Percentiles rank a stretch among this genome's conserved stretches.
Evolutionary conservation across 2,113 vertebrate species (phyloP).

Genomic region (Microcebus ravelobensis): DNA sequence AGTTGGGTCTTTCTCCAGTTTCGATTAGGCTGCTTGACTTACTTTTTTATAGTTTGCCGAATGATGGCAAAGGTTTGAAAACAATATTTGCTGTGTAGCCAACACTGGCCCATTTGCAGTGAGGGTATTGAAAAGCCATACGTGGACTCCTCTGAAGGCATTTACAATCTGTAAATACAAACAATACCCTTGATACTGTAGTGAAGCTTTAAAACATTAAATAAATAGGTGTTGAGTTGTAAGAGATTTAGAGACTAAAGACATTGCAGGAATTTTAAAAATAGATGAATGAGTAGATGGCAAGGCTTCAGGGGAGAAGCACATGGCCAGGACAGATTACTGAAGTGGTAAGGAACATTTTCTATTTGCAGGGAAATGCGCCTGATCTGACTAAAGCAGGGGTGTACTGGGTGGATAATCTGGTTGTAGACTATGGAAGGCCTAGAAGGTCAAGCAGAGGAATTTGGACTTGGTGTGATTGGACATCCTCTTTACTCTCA

Average conservation of each 20-base stretch:
- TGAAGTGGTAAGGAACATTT: not conserved
- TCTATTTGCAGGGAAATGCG: not conserved
- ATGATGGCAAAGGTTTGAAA: not conserved
- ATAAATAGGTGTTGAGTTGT: not conserved
- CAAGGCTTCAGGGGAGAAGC: conserved; percentile 4
- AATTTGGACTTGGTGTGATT: not conserved
- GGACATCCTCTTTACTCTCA: not conserved
- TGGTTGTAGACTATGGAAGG: not conserved
- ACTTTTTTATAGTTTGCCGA: not conserved
- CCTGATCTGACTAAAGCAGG: not conserved
- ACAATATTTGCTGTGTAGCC: not conserved
- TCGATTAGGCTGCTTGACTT: not conserved
- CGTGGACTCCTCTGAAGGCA: not conserved
- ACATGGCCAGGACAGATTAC: not conserved
- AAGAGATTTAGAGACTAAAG: not conserved
- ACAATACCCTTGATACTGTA: not conserved
- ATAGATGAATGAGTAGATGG: not conserved
- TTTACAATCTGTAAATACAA: not conserved
- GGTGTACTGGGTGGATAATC: not conserved
- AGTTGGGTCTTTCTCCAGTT: not conserved
- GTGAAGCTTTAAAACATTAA: not conserved
- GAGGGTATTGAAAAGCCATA: not conserved
- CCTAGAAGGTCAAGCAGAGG: not conserved
- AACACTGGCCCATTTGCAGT: not conserved
- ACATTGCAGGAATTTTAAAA: not conserved